Base-by-base conservation (phyloP, 2,113 vertebrate genomes). In the Hemichromis elongatus region DNA sequence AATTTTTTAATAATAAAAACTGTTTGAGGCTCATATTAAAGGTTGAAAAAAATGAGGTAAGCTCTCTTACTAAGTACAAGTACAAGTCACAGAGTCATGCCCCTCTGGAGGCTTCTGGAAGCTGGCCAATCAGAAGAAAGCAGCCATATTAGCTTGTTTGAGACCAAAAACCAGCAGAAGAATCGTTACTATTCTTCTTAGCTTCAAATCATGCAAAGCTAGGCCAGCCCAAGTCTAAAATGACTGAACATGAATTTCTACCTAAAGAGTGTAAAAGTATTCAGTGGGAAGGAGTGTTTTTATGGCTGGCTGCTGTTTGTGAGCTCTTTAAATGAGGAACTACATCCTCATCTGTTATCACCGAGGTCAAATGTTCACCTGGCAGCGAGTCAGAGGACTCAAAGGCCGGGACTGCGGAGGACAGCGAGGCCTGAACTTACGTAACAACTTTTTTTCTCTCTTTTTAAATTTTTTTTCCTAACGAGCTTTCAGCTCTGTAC, bases 311-410 rank as follows among this genome's bases (percentile, higher is more conserved):
- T 14, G 57, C 66, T 56, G 19, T 52, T 11, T 50, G 61, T 21
- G 35, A 47, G 55, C 26, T n/a, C 26, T 5, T 56, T 82, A 83
- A 85, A 90, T 78, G 84, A 92, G 90, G 89, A 90, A 92, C 88
- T 77, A 93, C 83, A 68, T 82, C 84, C 81, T 80, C 19, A 11
- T 11, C 42, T 59, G 30, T 93, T 93, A 93, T 93, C 90, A 5
- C 8, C 1, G 1, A 75, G 90, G 89, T 89, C 90, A 88, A 79
- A 90, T 19, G 87, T 88, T 86, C 87, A 89, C 1, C 77, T n/a
- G 80, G 80, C 86, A 66, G 82, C 54, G 11, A 30, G 42, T 50
- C 42, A n/a, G 24, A 75, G 37, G 61, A 24, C 54, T 2, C 13
- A 16, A 14, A 28, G 54, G 77, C 12, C 70, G 3, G 3, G 40